Evolutionary conservation across 2,113 vertebrate species (phyloP).

Genomic region (Festucalex cinctus): DNA sequence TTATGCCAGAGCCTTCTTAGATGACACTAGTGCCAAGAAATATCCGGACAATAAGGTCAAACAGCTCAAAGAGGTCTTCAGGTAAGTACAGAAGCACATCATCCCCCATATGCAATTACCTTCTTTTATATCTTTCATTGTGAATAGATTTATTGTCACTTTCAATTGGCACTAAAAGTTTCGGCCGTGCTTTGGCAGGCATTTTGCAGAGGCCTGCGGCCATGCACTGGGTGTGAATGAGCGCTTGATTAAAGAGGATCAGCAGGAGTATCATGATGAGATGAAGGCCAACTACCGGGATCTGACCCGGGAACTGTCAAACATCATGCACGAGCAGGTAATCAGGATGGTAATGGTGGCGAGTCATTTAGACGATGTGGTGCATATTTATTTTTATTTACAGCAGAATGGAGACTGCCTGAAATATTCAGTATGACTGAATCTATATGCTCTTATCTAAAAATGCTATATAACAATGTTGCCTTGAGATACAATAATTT

Average conservation of each 20-base stretch:
- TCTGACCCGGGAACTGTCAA: slow-evolving; percentile 88
- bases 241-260: slow-evolving; percentile 94
- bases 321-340: slow-evolving; percentile 93
- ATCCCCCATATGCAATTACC: background rate
- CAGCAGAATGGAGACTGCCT: background rate
- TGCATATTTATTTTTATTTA: background rate
- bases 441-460: background rate
- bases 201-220: slow-evolving; percentile 95
- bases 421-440: background rate
- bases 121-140: background rate
- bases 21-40: slow-evolving; percentile 88
- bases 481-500: too few species aligned
- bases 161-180: background rate
- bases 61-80: slow-evolving; percentile 94
- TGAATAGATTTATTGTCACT: background rate
- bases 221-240: slow-evolving; percentile 88
- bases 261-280: slow-evolving; percentile 95
- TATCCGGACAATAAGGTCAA: slow-evolving; percentile 98
- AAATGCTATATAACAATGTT: too few species aligned
- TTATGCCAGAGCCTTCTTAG: slow-evolving; percentile 94
- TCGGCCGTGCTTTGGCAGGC: slow-evolving; percentile 66
- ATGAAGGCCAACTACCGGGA: slow-evolving; percentile 97
- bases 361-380: background rate
- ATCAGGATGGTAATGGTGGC: background rate
- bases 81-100: slow-evolving; percentile 67